Base-by-base conservation (phyloP, 1,140 invertebrate species). In the Orussus abietinus region DNA sequence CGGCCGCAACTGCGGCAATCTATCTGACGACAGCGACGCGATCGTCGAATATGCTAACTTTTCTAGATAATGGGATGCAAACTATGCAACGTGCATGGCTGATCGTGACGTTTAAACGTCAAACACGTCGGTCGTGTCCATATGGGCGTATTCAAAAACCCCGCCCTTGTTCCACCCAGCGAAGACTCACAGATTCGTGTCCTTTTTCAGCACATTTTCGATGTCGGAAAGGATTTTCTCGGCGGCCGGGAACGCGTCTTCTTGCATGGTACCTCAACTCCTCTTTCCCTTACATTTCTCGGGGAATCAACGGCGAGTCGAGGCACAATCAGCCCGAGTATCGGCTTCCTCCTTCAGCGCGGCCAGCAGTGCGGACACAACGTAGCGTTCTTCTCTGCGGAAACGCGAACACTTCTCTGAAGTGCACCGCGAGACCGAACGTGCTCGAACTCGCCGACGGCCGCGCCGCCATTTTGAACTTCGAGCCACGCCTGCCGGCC, bases 181-280 rank as follows among this genome's bases (percentile, higher is more conserved):
- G 42, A 42, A 43, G 33, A 81, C 80, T 85, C 72, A 89, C 85
- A 87, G 72, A 60, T 84, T 75, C 44, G 76, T 71, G 71, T 88
- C 84, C 72, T 81, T 86, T 42, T 76, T 75, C 44, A 90, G 75
- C 47, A 86, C 78, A 48, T 78, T 79, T 56, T 86, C 79, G 26
- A 91, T 77, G 50, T 88, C 86, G 40, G 77, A 77, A 38, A 90
- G 74, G 49, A 90, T 90, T 76, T 85, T 85, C 65, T 89, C 85
- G 28, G 83, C 85, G 11, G 75, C 75, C 18, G 76, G 72, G 55
- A 76, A 77, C 19, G 54, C 55, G 50, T 77, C 67, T 33, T 77
- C 75, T 48, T 66, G 59, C 66, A 88, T 78, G 52, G 77, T 79
- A 62, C 71, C 75, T 38, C 26, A 48, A 38, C 38, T 41, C 44